phyloP scores from a whole-genome alignment of 2,888 invertebrate genomes.

The Aphidius colemani region DNA sequence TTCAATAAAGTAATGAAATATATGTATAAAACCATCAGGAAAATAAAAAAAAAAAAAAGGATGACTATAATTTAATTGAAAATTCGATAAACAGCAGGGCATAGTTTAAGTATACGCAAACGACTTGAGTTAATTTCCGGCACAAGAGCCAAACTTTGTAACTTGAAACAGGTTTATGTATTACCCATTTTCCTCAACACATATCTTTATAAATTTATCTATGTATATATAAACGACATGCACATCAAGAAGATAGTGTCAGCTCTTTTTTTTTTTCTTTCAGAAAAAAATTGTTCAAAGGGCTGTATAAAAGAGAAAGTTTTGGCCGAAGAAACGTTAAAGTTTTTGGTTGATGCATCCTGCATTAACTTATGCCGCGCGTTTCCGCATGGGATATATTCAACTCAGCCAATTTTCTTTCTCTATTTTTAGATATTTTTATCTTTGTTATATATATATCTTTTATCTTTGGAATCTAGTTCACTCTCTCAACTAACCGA shows the following conservation, averaged over 20 bases:
- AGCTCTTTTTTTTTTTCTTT: too few relatives aligned
- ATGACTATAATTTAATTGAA: not conserved
- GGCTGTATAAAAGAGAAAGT: constrained; percentile 2
- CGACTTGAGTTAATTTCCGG: constrained; percentile 10
- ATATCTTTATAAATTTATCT: constrained; percentile 7
- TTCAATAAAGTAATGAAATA: too few relatives aligned
- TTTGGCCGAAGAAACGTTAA: constrained; percentile 20
- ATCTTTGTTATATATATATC: not conserved
- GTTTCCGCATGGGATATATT: constrained; percentile 25
- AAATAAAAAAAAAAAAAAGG: too few relatives aligned
- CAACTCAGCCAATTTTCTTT: constrained; percentile 1
- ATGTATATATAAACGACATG: too few relatives aligned
- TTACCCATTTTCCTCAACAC: not conserved
- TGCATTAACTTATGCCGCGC: constrained; percentile 29
- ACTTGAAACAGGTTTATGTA: not conserved
- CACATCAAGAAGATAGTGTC: too few relatives aligned
- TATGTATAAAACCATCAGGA: too few relatives aligned
- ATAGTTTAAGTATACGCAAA: constrained; percentile 3
- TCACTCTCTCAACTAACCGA: not conserved
- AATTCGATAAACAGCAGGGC: constrained; percentile 5
- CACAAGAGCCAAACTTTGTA: constrained; percentile 6
- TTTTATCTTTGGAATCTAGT: not conserved
- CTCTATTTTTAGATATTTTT: not conserved
- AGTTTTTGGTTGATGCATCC: constrained; percentile 24
- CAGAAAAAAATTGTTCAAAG: constrained; percentile 13